These are phyloP conservation scores for Plestiodon gilberti DNA, from an alignment of 2,113 vertebrate species.

Conservation along the genomic window DNA sequence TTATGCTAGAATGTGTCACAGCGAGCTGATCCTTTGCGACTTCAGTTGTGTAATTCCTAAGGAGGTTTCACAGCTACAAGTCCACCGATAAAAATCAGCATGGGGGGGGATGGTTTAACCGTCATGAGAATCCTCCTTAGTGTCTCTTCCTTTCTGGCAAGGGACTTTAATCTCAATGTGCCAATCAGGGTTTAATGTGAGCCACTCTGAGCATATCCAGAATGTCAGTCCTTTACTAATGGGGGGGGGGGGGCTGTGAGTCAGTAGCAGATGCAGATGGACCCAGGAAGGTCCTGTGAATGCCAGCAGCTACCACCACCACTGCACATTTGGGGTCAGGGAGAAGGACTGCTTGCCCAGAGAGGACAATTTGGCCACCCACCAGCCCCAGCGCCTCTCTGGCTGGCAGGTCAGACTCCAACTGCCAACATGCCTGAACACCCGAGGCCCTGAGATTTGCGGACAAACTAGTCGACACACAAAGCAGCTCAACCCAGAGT, in stretches of 20 bases:
- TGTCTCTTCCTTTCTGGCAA: neutral
- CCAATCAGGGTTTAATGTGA: neutral
- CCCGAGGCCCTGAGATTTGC: neutral
- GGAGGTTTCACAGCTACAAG: no score
- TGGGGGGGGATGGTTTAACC: no score
- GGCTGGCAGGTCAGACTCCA: neutral
- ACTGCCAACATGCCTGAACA: neutral
- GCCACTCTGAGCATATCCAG: neutral
- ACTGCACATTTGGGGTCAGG: neutral
- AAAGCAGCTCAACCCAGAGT: slow-evolving; percentile 33
- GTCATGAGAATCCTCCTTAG: neutral
- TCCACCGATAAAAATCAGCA: neutral
- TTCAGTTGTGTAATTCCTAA: no score
- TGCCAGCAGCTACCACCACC: neutral
- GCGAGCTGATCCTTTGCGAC: neutral
- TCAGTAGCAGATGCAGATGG: no score
- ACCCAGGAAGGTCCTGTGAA: no score
- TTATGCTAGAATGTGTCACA: no score
- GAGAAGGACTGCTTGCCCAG: neutral
- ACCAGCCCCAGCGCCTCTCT: neutral
- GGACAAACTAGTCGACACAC: neutral
- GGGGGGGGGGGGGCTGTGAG: no score
- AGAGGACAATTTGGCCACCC: no score
- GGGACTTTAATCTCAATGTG: neutral
- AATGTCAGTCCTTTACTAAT: neutral